phyloP scores from a whole-genome alignment of 2,888 invertebrate species.

The Chrysolina americana region DNA sequence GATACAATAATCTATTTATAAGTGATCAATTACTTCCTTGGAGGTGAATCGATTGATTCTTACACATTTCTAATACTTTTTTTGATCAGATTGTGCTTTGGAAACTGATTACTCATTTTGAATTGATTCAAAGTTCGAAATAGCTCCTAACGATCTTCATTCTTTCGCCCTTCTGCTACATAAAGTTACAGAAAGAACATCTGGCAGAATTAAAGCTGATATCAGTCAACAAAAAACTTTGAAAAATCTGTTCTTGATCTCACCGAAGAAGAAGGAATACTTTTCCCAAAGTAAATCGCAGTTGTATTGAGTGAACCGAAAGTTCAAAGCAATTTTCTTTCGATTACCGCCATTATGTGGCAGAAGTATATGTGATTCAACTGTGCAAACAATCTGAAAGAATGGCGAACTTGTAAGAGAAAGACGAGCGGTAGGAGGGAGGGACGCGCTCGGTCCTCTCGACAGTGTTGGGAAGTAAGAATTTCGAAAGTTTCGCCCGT shows the following conservation, averaged over 20 bases:
- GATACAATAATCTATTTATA: too few species aligned
- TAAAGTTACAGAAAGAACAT: too few species aligned
- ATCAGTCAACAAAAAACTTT: slow-evolving; percentile 21
- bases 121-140: too few species aligned
- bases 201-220: too few species aligned
- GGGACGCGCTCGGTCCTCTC: slow-evolving; percentile 7
- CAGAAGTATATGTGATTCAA: slow-evolving; percentile 63
- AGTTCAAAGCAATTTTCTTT: slow-evolving; percentile 66
- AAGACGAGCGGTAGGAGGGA: slow-evolving; percentile 41
- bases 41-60: too few species aligned
- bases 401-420: slow-evolving; percentile 54
- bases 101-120: too few species aligned
- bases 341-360: slow-evolving; percentile 67
- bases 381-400: slow-evolving; percentile 63
- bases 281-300: slow-evolving; percentile 59
- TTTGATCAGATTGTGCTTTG: too few species aligned
- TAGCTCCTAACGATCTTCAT: too few species aligned
- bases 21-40: too few species aligned
- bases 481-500: slow-evolving; percentile 66
- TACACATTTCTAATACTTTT: too few species aligned
- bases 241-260: slow-evolving; percentile 36
- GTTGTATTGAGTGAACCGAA: slow-evolving; percentile 63
- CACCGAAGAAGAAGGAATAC: slow-evolving; percentile 51
- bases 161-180: too few species aligned
- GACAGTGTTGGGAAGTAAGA: slow-evolving; percentile 68